These are phyloP conservation scores for Drosophila testacea DNA, from an alignment of 2,888 invertebrate species.

Conservation along the genomic window DNA sequence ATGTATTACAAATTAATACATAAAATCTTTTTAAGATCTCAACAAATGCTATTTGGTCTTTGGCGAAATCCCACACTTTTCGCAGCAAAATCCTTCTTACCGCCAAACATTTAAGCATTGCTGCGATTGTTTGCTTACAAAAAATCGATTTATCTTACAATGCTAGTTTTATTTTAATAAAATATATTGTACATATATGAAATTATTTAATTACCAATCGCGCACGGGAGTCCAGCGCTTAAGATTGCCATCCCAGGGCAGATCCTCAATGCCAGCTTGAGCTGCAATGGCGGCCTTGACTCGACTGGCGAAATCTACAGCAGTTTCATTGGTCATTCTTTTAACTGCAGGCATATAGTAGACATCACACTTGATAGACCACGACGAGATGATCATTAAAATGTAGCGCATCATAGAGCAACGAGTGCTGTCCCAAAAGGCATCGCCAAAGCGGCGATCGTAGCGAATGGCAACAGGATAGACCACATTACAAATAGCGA, in stretches of 20 bases:
- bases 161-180: neutral
- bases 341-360: slow-evolving; percentile 61
- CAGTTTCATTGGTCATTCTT: slow-evolving; percentile 30
- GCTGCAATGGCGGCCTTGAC: slow-evolving; percentile 61
- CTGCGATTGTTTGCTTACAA: too few relatives aligned
- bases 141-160: too few relatives aligned
- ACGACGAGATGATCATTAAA: slow-evolving; percentile 55
- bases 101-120: too few relatives aligned
- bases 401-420: slow-evolving; percentile 65
- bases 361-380: slow-evolving; percentile 63
- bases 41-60: too few relatives aligned
- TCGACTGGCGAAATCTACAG: slow-evolving; percentile 57
- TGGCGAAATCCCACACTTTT: too few relatives aligned
- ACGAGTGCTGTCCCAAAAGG: slow-evolving; percentile 68
- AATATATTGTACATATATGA: neutral
- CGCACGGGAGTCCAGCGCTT: slow-evolving; percentile 57
- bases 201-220: slow-evolving; percentile 42
- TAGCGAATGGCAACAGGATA: slow-evolving; percentile 98
- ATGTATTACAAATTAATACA: too few relatives aligned
- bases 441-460: slow-evolving; percentile 82
- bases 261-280: slow-evolving; percentile 48
- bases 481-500: slow-evolving; percentile 97
- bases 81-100: too few relatives aligned
- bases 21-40: too few relatives aligned
- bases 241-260: slow-evolving; percentile 69